Evolutionary conservation across 2,113 vertebrate genomes (phyloP).

Genomic region (Oryzias javanicus): DNA sequence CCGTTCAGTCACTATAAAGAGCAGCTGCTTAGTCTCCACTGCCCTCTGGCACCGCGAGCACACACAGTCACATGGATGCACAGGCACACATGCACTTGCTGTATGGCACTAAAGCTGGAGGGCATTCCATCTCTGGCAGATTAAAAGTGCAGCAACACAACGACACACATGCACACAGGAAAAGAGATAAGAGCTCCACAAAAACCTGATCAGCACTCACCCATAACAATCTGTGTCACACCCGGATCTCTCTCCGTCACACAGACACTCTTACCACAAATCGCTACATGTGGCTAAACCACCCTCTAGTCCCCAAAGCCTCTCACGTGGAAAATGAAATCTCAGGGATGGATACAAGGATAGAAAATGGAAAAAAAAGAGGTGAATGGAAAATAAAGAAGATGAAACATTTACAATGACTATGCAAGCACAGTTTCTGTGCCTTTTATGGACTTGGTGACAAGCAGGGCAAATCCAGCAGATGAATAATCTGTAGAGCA

Average conservation of each 20-base stretch:
- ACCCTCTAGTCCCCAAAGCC: slow-evolving; percentile 37
- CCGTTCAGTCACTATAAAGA: slow-evolving; percentile 76
- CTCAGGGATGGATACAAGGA: slow-evolving; percentile 17
- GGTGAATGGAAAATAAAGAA: background rate
- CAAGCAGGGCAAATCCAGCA: background rate
- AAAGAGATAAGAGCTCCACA: slow-evolving; percentile 31
- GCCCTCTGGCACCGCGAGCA: slow-evolving; percentile 69
- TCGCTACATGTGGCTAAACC: slow-evolving; percentile 59
- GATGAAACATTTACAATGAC: background rate
- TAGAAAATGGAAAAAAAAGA: slow-evolving; percentile 7
- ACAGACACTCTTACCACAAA: slow-evolving; percentile 46
- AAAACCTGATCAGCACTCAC: slow-evolving; percentile 55
- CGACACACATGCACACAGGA: slow-evolving; percentile 22
- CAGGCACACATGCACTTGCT: slow-evolving; percentile 47
- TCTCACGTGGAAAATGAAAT: slow-evolving; percentile 45
- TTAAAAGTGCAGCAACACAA: slow-evolving; percentile 40
- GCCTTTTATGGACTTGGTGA: background rate
- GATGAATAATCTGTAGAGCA: background rate
- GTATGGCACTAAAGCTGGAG: slow-evolving; percentile 59
- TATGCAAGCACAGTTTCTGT: background rate
- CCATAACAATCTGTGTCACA: slow-evolving; percentile 56
- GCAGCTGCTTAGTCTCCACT: slow-evolving; percentile 75
- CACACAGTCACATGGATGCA: slow-evolving; percentile 20
- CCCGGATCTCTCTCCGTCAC: slow-evolving; percentile 48
- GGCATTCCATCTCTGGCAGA: slow-evolving; percentile 58